Evolutionary conservation across 2,888 invertebrate genomes (phyloP), one percentile per base, ranked within the genome.

Genomic region (Chalcis sispes): DNA sequence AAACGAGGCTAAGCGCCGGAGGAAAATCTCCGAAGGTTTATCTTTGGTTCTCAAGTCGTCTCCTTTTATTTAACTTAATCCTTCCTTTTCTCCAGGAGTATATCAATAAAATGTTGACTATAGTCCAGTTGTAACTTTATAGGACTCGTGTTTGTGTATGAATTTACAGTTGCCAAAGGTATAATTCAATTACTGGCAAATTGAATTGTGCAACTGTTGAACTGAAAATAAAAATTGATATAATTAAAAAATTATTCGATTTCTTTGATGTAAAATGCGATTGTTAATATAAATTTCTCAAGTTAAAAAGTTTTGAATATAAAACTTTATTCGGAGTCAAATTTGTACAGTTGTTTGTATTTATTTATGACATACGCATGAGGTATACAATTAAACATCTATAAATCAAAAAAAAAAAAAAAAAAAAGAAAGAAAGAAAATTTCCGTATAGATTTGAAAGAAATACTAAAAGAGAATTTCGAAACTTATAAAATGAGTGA

Each of bases 31-130:
- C 20, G 46, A 23, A 25, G 40, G 36, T 74, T 56, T 67, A 64
- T 36, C 74, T 56, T 52, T 20, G 29, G 20, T 10, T 20, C 42
- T 59, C 23, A 46, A 27, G n/a, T 54, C 27, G 29, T 29, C 54
- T 54, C 25, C 61, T 40, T 50, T 50, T 70, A 52, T 52, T 52
- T 71, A 62, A 61, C 20, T 50, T 50, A 50, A 20, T 20, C 20
- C 50, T 20, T 20, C 7, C 52, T 13, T 15, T 52, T 25, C n/a
- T 32, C 25, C 20, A 4, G 36, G 54, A 66, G 18, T 54, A 13
- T n/a, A 40, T 20, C 70, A 62, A 52, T 71, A 61, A 71, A 50
- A 29, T 62, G 62, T 71, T 54, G 52, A 52, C 52, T 70, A 13
- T 15, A 10, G 15, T 70, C 36, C 1, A 32, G 32, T 8, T 32